phyloP scores from a whole-genome alignment of 2,888 invertebrate species.

The Nysson spinosus region DNA sequence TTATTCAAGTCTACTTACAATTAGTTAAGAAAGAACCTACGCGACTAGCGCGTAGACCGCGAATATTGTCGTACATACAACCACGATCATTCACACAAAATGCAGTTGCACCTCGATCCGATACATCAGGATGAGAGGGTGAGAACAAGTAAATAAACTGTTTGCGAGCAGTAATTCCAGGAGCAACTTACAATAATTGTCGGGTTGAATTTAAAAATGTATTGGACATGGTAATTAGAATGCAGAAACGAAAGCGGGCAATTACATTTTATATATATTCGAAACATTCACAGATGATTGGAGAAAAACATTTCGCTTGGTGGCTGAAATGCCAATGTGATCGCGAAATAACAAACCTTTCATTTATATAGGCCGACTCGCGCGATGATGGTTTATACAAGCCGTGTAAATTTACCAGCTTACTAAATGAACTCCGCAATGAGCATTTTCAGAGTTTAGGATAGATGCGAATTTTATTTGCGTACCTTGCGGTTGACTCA shows the following conservation, averaged over 20 bases:
- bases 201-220: slow-evolving; percentile 16
- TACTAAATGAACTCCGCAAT: neutral
- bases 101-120: neutral
- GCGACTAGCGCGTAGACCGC: too few relatives aligned
- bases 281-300: slow-evolving; percentile 3
- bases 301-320: slow-evolving; percentile 9
- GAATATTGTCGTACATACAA: too few relatives aligned
- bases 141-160: neutral
- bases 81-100: neutral
- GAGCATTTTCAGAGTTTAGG: neutral
- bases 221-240: slow-evolving; percentile 29
- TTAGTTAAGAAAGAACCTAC: too few relatives aligned
- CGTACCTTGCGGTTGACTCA: too few relatives aligned
- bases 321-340: neutral
- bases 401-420: slow-evolving; percentile 19
- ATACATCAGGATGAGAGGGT: neutral
- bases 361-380: slow-evolving; percentile 15
- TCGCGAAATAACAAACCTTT: slow-evolving; percentile 25
- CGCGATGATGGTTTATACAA: slow-evolving; percentile 9
- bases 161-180: slow-evolving; percentile 9
- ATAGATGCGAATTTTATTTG: neutral
- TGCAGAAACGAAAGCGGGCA: slow-evolving; percentile 13
- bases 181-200: neutral
- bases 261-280: neutral
- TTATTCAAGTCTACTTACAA: too few relatives aligned